Base-by-base conservation (phyloP, 2,888 invertebrate genomes). In the Hemistola chrysoprasaria region DNA sequence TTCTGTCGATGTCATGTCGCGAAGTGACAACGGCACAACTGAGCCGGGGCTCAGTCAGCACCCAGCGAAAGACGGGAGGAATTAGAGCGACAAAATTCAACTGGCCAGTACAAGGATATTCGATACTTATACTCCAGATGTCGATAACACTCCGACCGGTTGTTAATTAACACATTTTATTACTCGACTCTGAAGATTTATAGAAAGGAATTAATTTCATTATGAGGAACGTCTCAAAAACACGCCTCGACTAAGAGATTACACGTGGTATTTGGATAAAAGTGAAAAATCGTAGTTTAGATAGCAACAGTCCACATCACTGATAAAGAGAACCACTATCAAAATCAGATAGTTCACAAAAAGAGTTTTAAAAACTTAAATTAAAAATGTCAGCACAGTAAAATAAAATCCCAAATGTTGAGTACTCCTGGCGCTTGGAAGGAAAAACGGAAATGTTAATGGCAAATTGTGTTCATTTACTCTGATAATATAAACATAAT, bases 11-110 rank as follows among this genome's bases (percentile, higher is more conserved):
- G 88, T 80, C 90, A 90, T 90, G 69, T 79, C 83, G 69, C 72
- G 77, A 67, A 62, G 64, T 62, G 51, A 67, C 62, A 54, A 47
- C 50, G 61, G 63, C 67, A n/a, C n/a, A 60, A 82, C 78, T 78
- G 78, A 31, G 40, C 40, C 38, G 30, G 40, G 37, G 43, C 22
- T 16, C 16, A 4, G 16, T 16, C n/a, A 39, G 52, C 40, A 46
- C 56, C 70, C 66, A 67, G 59, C 76, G 68, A 79, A 75, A 77
- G 71, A 71, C 73, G 65, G 76, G 74, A 79, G 71, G 75, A 86
- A 87, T 84, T 79, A 84, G 87, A 88, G 86, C 87, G 86, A 84
- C 86, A 79, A 86, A 86, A 78, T 78, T 70, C 77, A 73, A 81
- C 75, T 72, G 72, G 54, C 71, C 73, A 69, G 65, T 67, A 78